Evolutionary conservation across 2,797 vertebrate species (phyloP).

Genomic region (Yasuhikotakia modesta): DNA sequence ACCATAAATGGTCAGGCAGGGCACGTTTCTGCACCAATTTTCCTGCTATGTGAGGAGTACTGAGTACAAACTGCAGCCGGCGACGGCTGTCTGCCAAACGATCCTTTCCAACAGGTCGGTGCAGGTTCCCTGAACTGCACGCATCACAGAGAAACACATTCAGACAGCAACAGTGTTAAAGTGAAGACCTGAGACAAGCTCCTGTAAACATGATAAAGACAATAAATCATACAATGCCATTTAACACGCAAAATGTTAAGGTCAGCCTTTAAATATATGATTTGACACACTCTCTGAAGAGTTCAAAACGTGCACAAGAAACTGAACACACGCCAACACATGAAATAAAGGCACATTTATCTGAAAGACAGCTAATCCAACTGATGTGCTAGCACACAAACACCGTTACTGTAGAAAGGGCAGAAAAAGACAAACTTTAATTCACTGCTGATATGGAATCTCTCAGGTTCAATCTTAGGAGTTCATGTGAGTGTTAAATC

Average conservation of each 20-base stretch:
- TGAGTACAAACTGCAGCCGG: slow-evolving; percentile 50
- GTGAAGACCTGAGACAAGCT: no score
- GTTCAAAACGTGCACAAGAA: background rate
- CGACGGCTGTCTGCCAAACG: slow-evolving; percentile 40
- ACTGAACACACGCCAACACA: background rate
- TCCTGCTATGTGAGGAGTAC: slow-evolving; percentile 56
- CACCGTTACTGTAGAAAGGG: background rate
- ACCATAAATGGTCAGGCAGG: slow-evolving; percentile 60
- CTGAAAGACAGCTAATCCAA: slow-evolving; percentile 1
- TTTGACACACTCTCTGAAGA: background rate
- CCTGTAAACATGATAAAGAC: no score
- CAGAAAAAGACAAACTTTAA: slow-evolving; percentile 1
- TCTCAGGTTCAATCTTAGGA: slow-evolving; percentile 22
- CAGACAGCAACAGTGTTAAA: no score
- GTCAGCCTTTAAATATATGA: background rate
- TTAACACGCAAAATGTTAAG: no score
- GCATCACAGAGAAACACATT: background rate
- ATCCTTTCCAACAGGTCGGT: slow-evolving; percentile 53
- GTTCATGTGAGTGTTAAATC: slow-evolving; percentile 37
- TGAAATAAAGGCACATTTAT: background rate
- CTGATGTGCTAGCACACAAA: background rate
- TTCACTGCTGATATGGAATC: slow-evolving; percentile 29
- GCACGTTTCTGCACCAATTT: slow-evolving; percentile 56
- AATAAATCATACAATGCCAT: no score
- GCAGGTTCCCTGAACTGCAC: slow-evolving; percentile 34